Base-by-base conservation (phyloP, 1,140 invertebrate species). In the Drosophila triauraria region DNA sequence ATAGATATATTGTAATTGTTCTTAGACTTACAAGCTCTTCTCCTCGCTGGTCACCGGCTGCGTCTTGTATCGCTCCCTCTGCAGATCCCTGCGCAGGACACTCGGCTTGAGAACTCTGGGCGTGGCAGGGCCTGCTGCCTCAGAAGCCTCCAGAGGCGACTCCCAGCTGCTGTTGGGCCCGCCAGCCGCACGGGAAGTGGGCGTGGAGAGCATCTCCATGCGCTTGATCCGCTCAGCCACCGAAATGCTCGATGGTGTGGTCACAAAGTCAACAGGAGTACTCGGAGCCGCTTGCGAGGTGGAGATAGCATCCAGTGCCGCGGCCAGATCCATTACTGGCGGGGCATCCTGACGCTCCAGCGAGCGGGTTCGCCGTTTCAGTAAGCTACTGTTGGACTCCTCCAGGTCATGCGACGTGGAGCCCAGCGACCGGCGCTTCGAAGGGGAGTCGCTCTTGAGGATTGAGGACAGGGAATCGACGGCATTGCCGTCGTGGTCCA, bases 21-120 rank as follows among this genome's bases (percentile, higher is more conserved):
- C 4, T 13, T 6, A 17, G 46, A 87, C 85, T 90, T 78, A 92
- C 91, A 90, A 91, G 65, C 76, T 91, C 62, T 86, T 92, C 91
- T 96, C 95, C 50, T 95, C 94, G 13, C 94, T 94, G 32, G 95
- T 96, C 60, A 96, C 94, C 0, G 95, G 95, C 86, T 96, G 95
- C 3, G 95, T 96, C 80, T 94, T 94, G 83, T 94, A 95, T 25
- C 95, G 93, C 63, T 94, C 94, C 47, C 93, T 93, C 67, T 94
- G 93, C 17, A 93, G 81, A 71, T 94, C 94, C 50, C 94, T 91
- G 17, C 94, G 80, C 51, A 74, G 91, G 80, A 70, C 94, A 88
- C 82, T 93, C 82, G 93, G 88, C 48, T 92, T 91, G 2, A 91
- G 58, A 1, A 92, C 20, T 58, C 93, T 94, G 4, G 93, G 93